These are phyloP conservation scores for Bombus consobrinus DNA, from an alignment of 1,140 invertebrate genomes.

Conservation along the genomic window DNA sequence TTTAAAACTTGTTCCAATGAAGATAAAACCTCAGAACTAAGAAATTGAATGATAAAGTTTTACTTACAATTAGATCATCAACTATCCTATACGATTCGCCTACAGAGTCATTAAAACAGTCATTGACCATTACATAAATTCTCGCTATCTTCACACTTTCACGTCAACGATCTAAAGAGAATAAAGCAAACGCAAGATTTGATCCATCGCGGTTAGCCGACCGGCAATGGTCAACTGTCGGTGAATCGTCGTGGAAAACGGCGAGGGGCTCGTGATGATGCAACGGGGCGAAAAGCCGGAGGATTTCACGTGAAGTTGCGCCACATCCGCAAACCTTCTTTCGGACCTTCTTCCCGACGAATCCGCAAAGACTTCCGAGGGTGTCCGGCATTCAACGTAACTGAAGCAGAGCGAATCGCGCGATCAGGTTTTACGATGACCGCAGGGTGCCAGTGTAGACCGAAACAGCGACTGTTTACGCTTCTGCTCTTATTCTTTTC, in stretches of 20 bases:
- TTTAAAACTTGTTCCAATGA: background rate
- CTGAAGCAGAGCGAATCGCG: constrained; percentile 78
- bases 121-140: background rate
- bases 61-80: background rate
- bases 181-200: background rate
- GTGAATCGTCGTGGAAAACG: background rate
- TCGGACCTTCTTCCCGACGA: constrained; percentile 25
- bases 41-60: background rate
- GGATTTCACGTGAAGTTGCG: constrained; percentile 42
- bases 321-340: constrained; percentile 76
- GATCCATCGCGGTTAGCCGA: background rate
- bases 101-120: too few species aligned
- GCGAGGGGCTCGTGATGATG: background rate
- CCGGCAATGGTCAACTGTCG: background rate
- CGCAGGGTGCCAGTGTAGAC: constrained; percentile 52
- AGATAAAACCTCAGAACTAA: background rate
- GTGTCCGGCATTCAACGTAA: constrained; percentile 72
- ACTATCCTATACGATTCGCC: too few species aligned
- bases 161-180: background rate
- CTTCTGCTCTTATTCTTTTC: constrained; percentile 11
- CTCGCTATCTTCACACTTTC: background rate
- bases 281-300: background rate
- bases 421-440: constrained; percentile 63
- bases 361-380: constrained; percentile 67
- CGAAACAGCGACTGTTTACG: constrained; percentile 41